Evolutionary conservation across 2,797 vertebrate genomes (phyloP).

Genomic region (Sphenodon punctatus): DNA sequence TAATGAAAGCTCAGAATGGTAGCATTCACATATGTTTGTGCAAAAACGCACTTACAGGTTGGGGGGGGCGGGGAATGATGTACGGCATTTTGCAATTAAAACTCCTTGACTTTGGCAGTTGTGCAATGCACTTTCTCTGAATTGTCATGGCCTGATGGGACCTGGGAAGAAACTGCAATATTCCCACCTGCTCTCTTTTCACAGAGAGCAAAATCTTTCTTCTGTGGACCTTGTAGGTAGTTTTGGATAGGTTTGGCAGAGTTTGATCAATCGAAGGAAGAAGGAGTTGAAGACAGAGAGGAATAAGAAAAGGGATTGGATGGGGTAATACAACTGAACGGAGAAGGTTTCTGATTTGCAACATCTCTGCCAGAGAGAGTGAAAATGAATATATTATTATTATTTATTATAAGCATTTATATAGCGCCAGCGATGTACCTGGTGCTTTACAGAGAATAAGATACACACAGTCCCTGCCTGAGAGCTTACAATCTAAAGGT

Average conservation of each 20-base stretch:
- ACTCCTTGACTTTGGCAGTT: conserved; percentile 30
- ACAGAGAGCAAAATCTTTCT: background rate
- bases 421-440: too few species aligned
- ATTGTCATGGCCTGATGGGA: conserved; percentile 37
- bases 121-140: conserved; percentile 17
- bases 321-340: background rate
- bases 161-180: conserved; percentile 26
- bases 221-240: background rate
- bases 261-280: too few species aligned
- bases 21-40: background rate
- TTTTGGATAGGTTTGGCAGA: background rate
- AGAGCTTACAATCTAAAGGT: too few species aligned
- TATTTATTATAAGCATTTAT: too few species aligned
- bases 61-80: background rate
- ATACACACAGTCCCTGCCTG: too few species aligned
- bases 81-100: background rate
- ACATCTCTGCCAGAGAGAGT: background rate
- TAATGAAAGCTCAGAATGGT: background rate
- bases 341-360: background rate
- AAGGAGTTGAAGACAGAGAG: too few species aligned
- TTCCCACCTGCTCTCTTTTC: conserved; percentile 12
- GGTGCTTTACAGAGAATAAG: too few species aligned
- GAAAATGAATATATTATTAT: background rate
- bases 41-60: conserved; percentile 4
- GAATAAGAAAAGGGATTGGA: too few species aligned